Evolutionary conservation across 2,797 vertebrate genomes (phyloP), one percentile per base, ranked within the genome.

Genomic region (Avahi laniger): DNA sequence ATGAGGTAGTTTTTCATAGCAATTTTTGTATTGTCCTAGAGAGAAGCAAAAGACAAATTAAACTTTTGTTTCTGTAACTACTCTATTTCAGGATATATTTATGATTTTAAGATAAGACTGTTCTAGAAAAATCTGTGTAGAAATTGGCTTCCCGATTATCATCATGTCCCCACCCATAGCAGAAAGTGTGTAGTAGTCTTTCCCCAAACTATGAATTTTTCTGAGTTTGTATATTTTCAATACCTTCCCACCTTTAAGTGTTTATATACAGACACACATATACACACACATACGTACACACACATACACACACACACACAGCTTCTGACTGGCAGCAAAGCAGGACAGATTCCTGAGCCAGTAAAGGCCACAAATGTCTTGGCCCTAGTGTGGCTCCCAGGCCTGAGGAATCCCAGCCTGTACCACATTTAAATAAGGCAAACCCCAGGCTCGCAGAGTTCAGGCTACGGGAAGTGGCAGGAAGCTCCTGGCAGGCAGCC

Each of bases 401-500:
- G 80, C 89, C 92, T 83, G 92, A 96, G 93, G 86, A 97, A 97
- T 97, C 93, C 91, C 94, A 97, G 83, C 43, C 20, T 84, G 48
- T 57, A 97, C 98, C 97, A 97, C 98, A 97, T 80, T 97, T 97
- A 97, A 97, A 97, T 93, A 96, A 97, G 96, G 83, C 95, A 97
- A 97, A 97, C 72, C 95, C 92, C 94, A 96, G 87, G 83, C 94
- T 88, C 24, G 95, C 94, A 97, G 89, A 96, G 94, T 97, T 97
- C 91, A 96, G 85, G 91, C 89, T 97, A 89, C 35, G 1, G 93
- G 97, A 97, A 97, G 92, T 97, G 89, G 94, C 89, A 91, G 89
- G 65, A 91, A 96, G 41, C 90, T 92, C 85, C 95, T 97, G 96
- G 96, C 93, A 96, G 72, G 72, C 92, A 94, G 76, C 80, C 82